phyloP scores from a whole-genome alignment of 2,113 vertebrate genomes.

The Rallus limicola region DNA sequence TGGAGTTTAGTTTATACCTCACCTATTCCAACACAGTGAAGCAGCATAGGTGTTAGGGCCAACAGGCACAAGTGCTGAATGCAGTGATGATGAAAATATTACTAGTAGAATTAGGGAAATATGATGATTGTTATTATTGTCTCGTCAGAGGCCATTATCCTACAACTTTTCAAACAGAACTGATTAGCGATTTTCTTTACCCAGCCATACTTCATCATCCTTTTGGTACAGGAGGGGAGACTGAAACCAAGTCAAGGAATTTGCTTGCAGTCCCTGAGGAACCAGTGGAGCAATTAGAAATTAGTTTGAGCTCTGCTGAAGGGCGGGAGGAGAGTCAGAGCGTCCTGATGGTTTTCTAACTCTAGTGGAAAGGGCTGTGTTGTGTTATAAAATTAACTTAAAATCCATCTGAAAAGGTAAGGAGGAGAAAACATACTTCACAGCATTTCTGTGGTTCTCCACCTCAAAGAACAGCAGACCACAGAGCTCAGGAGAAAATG shows the following conservation, averaged over 20 bases:
- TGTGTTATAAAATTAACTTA: neutral
- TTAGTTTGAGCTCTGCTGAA: neutral
- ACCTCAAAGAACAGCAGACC: neutral
- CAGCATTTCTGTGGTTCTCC: neutral
- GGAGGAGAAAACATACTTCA: neutral
- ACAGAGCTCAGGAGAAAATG: neutral
- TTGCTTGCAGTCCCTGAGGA: neutral
- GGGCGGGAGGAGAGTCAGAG: neutral
- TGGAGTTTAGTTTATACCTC: neutral
- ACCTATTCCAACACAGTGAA: neutral
- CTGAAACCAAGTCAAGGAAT: neutral
- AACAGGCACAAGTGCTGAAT: neutral
- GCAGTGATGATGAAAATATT: neutral
- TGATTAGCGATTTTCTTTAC: neutral
- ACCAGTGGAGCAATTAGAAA: neutral
- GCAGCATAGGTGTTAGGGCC: neutral
- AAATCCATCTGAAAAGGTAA: neutral
- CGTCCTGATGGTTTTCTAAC: neutral
- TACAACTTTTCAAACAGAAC: conserved; percentile 14
- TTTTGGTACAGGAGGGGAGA: neutral
- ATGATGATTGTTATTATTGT: neutral
- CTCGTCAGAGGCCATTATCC: neutral
- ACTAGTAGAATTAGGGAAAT: neutral
- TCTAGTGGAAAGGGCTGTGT: neutral
- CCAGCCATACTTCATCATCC: neutral